phyloP scores from a whole-genome alignment of 1,140 invertebrate species.

The Cyphomyrmex costatus region DNA sequence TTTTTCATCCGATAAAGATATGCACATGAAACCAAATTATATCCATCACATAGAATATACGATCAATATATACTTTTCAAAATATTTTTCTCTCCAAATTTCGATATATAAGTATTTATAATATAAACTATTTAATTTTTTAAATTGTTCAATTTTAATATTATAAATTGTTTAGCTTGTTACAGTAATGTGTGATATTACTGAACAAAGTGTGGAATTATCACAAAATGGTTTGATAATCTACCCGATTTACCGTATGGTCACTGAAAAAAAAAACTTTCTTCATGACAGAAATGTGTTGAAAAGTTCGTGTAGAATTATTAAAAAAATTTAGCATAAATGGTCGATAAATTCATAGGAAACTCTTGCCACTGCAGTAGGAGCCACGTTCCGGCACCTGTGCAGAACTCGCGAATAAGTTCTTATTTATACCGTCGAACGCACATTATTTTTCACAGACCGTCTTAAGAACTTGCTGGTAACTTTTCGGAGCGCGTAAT shows the following conservation, averaged over 20 bases:
- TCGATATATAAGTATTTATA: too few relatives aligned
- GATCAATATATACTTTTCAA: not conserved
- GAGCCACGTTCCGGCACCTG: slow-evolving; percentile 40
- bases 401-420: slow-evolving; percentile 66
- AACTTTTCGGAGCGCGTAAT: slow-evolving; percentile 70
- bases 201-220: not conserved
- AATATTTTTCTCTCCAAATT: not conserved
- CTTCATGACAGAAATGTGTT: slow-evolving; percentile 30
- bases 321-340: slow-evolving; percentile 67
- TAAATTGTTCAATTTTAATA: too few relatives aligned
- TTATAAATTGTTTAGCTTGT: not conserved
- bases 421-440: slow-evolving; percentile 72
- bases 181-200: not conserved
- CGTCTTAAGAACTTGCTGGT: slow-evolving; percentile 55
- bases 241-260: not conserved
- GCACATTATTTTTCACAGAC: slow-evolving; percentile 70
- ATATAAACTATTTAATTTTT: too few relatives aligned
- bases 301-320: slow-evolving; percentile 59
- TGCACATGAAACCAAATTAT: not conserved
- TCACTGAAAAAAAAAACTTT: slow-evolving; percentile 32
- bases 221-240: slow-evolving; percentile 17
- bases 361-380: slow-evolving; percentile 3
- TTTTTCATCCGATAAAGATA: not conserved
- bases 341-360: slow-evolving; percentile 63
- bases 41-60: not conserved